Percentiles rank a stretch among this genome's conserved stretches.
These are phyloP conservation scores for Dicyrtoma fusca DNA, from an alignment of 2,888 invertebrate genomes.

Conservation along the genomic window DNA sequence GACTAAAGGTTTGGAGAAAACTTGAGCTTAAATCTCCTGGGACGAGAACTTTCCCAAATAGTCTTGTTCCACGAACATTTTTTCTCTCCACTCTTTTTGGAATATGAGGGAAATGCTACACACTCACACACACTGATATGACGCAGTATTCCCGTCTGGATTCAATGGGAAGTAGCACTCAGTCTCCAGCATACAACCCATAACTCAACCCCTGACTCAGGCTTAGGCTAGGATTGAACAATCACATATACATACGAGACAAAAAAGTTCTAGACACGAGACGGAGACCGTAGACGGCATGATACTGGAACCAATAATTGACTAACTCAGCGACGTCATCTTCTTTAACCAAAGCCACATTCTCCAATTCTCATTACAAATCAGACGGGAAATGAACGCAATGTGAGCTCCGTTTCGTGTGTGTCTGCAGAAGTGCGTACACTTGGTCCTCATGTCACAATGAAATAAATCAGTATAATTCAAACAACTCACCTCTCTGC, in stretches of 20 bases:
- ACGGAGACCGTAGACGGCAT: background rate
- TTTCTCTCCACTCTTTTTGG: conserved; percentile 13
- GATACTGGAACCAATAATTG: conserved; percentile 4
- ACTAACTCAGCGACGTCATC: conserved; percentile 7
- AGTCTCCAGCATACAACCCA: conserved; percentile 27
- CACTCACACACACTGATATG: no score
- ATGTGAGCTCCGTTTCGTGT: no score
- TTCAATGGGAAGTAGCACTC: conserved; percentile 36
- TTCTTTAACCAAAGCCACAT: conserved; percentile 34
- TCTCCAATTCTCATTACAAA: conserved; percentile 26
- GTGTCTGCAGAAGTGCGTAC: background rate
- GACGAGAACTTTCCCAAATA: conserved; percentile 34
- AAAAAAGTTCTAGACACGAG: background rate
- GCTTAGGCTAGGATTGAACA: conserved; percentile 12
- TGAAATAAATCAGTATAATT: conserved; percentile 36
- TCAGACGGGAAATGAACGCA: conserved; percentile 20
- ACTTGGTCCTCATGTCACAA: conserved; percentile 22
- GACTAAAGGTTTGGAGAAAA: conserved; percentile 38
- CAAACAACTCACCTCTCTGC: conserved; percentile 74
- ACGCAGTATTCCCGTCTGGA: no score
- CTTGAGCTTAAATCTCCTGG: conserved; percentile 31
- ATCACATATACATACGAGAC: background rate
- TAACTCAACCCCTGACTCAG: conserved; percentile 27
- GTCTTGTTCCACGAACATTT: conserved; percentile 25
- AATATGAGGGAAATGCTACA: conserved; percentile 1